Conservation (phyloP, 2,888 invertebrate genomes). For the Ceraclea dissimilis region DNA sequence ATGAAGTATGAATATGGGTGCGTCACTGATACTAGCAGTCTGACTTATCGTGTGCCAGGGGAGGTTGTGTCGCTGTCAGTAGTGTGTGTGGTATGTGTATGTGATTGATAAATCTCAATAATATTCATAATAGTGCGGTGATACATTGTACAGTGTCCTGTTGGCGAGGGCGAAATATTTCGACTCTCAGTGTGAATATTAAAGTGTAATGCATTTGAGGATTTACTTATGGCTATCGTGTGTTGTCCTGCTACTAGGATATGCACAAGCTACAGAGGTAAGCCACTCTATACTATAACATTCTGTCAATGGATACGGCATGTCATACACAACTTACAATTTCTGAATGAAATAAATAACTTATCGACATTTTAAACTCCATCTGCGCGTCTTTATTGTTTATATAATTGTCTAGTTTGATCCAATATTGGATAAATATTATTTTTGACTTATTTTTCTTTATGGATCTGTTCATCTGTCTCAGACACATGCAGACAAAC, state of each 20-base stretch:
- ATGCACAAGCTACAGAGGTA: constrained; percentile 69
- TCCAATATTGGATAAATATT: neutral
- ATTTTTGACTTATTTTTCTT: constrained; percentile 4
- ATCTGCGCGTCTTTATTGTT: constrained; percentile 8
- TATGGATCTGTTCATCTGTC: constrained; percentile 14
- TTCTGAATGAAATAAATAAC: neutral
- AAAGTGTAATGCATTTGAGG: constrained; percentile 68
- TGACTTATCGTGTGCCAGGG: neutral
- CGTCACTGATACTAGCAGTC: constrained; percentile 20
- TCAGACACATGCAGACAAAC: constrained; percentile 18
- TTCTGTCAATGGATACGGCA: neutral
- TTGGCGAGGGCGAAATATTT: constrained; percentile 21
- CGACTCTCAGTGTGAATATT: constrained; percentile 39
- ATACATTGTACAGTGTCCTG: constrained; percentile 29
- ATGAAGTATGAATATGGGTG: constrained; percentile 18
- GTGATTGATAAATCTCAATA: constrained; percentile 17
- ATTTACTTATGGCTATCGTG: constrained; percentile 66
- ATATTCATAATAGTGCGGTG: constrained; percentile 18
- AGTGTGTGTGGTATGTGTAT: constrained; percentile 3
- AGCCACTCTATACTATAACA: constrained; percentile 34
- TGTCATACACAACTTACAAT: neutral
- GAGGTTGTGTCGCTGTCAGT: constrained; percentile 17
- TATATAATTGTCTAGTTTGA: constrained; percentile 1
- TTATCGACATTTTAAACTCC: neutral
- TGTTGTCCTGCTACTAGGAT: constrained; percentile 65